phyloP scores from a whole-genome alignment of 2,113 vertebrate genomes.

The Shinisaurus crocodilurus region DNA sequence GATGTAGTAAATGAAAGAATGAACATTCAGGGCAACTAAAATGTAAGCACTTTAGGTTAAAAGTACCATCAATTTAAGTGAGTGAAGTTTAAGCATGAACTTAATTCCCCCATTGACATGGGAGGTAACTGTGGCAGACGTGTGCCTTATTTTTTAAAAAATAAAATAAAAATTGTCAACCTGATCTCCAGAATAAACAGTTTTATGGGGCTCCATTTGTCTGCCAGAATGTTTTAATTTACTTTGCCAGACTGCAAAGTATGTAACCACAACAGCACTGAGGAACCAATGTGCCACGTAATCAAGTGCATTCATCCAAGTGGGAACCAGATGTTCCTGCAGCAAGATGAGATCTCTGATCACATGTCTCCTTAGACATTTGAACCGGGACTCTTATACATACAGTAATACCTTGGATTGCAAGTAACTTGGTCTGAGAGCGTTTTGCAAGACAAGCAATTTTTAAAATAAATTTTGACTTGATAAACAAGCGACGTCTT shows the following conservation, averaged over 20 bases:
- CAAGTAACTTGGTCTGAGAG: no score
- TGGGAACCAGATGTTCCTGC: not conserved
- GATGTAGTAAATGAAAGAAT: not conserved
- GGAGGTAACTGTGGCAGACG: not conserved
- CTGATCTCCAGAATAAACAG: not conserved
- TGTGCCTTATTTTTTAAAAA: not conserved
- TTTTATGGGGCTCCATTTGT: not conserved
- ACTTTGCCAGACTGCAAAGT: not conserved
- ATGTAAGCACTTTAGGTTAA: not conserved
- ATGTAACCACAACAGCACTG: not conserved
- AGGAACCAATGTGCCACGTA: not conserved
- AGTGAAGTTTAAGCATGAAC: no score
- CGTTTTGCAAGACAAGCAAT: no score
- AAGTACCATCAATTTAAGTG: no score
- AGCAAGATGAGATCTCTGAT: not conserved
- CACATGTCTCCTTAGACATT: no score
- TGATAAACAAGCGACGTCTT: no score
- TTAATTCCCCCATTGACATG: not conserved
- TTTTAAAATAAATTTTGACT: no score
- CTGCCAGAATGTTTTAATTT: not conserved
- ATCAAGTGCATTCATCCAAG: not conserved
- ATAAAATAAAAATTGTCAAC: no score
- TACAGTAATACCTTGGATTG: no score
- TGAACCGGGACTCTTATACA: not conserved
- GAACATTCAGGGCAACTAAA: not conserved